Evolutionary conservation across 2,797 vertebrate species (phyloP), one percentile per base, ranked within the genome.

Genomic region (Hoplostethus mediterraneus): DNA sequence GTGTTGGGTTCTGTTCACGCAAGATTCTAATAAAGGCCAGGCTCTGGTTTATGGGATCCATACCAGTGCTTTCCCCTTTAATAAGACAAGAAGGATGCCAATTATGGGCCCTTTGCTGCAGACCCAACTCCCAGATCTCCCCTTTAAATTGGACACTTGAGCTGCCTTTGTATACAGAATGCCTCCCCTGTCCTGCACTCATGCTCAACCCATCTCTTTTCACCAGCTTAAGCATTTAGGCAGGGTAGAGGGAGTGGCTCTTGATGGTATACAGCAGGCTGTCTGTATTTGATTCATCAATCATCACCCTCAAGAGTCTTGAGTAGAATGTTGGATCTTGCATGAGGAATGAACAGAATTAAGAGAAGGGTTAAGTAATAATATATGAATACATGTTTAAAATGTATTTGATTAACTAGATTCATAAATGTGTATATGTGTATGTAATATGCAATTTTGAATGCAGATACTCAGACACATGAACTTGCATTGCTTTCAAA

Each of bases 21-120:
- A 71, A 63, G 40, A 67, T 77, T 77, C 79, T 78, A 90, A 88
- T 90, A 93, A 93, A 89, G 81, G 79, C 71, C 51, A 9, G 68
- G 71, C 61, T 67, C 59, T 82, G 80, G 86, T 75, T 88, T 84
- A 51, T 57, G 77, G 82, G 86, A 90, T 93, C 87, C 87, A 82
- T 84, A 73, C 79, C 77, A 89, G 81, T 71, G 86, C 84, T 78
- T 90, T 90, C 77, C 69, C 81, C 90, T 90, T 91, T 94, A 95
- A 94, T 93, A 95, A 94, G 92, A 93, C 91, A 90, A 93, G 93
- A 94, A 94, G 90, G 92, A 91, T 93, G 92, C 93, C 94, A 94
- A 95, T 95, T 94, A 94, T 89, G 79, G 88, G 85, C 86, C 91
- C 82, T 91, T 88, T 90, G 90, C 87, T 90, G 79, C 66, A 55